Percentiles rank a stretch among this genome's conserved stretches.
phyloP scores from a whole-genome alignment of 2,888 invertebrate species.

The Trachelus tabidus region DNA sequence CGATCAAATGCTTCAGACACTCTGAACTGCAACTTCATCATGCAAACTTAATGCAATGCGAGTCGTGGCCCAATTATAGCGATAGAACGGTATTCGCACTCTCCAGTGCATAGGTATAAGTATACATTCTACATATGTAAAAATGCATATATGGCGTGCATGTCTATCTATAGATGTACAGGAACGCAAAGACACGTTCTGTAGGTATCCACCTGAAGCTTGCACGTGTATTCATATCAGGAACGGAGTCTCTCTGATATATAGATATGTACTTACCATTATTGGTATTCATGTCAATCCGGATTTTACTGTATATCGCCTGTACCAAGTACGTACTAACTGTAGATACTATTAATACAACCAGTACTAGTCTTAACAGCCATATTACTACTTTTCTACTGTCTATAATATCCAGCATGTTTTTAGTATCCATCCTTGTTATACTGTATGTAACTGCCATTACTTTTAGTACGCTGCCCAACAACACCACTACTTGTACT shows the following conservation, averaged over 20 bases:
- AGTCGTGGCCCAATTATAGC: conserved; percentile 42
- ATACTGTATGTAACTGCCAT: neutral
- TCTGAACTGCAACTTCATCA: neutral
- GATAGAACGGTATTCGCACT: neutral
- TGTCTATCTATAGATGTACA: neutral
- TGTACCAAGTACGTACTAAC: neutral
- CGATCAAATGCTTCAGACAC: neutral
- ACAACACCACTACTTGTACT: neutral
- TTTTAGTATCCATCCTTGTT: neutral
- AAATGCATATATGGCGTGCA: neutral
- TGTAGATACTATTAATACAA: neutral
- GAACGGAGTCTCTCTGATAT: neutral
- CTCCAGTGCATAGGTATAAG: neutral
- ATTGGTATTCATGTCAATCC: neutral
- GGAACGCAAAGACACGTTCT: neutral
- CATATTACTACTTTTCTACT: neutral
- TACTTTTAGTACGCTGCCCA: neutral
- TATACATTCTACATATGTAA: neutral
- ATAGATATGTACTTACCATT: neutral
- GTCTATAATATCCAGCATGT: neutral
- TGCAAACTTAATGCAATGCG: conserved; percentile 31
- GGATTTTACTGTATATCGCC: neutral
- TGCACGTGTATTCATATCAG: neutral
- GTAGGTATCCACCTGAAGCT: neutral
- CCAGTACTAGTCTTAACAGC: neutral